Evolutionary conservation across 2,888 invertebrate species (phyloP).

Genomic region (Cheilosia grossa): DNA sequence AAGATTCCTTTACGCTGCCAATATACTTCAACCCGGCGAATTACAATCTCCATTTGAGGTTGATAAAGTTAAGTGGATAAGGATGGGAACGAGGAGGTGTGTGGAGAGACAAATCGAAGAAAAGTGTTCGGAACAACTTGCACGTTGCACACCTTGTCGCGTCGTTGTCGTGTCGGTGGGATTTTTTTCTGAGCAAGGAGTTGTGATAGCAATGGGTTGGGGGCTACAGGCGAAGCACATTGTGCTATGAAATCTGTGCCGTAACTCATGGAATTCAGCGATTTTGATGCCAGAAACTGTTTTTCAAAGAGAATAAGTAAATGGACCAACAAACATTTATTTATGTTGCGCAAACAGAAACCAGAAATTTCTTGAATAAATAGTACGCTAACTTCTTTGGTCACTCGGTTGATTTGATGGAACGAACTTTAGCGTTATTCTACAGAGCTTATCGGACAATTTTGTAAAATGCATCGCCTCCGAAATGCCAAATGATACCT

Average conservation of each 20-base stretch:
- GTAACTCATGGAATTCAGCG: no score
- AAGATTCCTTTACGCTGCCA: conserved; percentile 72
- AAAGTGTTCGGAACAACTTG: conserved; percentile 43
- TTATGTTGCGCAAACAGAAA: no score
- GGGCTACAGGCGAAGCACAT: background rate
- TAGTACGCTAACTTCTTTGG: no score
- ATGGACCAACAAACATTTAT: no score
- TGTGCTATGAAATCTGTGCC: no score
- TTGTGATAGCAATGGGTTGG: background rate
- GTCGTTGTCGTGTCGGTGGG: background rate
- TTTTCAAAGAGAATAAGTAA: no score
- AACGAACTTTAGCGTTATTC: no score
- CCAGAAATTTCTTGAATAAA: no score
- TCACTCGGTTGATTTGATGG: no score
- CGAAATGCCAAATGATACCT: no score
- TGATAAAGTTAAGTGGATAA: conserved; percentile 66
- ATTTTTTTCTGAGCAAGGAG: background rate
- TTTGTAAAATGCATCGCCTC: no score
- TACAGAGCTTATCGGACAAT: no score
- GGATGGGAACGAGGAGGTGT: conserved; percentile 30
- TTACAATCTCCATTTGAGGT: conserved; percentile 73
- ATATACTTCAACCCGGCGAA: conserved; percentile 67
- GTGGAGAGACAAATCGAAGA: background rate
- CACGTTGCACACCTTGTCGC: conserved; percentile 52
- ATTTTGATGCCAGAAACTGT: background rate